A percentile compares a stretch with the other conserved stretches of the same genome.
Evolutionary conservation across 2,888 invertebrate genomes (phyloP).

Genomic region (Meganola albula): DNA sequence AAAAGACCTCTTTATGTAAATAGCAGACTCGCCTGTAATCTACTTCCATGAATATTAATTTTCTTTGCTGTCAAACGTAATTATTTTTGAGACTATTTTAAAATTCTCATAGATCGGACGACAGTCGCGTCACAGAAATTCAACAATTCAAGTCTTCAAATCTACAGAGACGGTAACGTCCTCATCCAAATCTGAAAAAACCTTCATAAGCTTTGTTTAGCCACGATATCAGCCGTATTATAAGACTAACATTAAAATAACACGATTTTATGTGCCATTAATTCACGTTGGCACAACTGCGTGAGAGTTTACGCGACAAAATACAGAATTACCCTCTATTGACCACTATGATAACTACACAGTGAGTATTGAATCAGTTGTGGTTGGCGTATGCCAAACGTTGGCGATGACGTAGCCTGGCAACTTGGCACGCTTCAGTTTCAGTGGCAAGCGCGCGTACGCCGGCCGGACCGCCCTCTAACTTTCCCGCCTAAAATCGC

Average conservation of each 20-base stretch:
- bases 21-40: slow-evolving; percentile 12
- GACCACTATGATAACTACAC: slow-evolving; percentile 38
- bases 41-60: slow-evolving; percentile 22
- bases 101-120: slow-evolving; percentile 23
- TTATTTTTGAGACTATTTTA: slow-evolving; percentile 27
- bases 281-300: slow-evolving; percentile 33
- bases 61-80: slow-evolving; percentile 16
- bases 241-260: slow-evolving; percentile 47
- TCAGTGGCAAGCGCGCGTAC: slow-evolving; percentile 61
- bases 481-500: slow-evolving; percentile 54
- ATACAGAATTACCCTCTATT: slow-evolving; percentile 33
- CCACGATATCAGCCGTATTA: slow-evolving; percentile 32
- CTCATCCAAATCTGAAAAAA: slow-evolving; percentile 26
- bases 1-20: too few relatives aligned
- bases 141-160: slow-evolving; percentile 10
- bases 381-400: slow-evolving; percentile 42
- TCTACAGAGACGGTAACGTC: slow-evolving; percentile 20
- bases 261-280: slow-evolving; percentile 43
- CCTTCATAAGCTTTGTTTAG: slow-evolving; percentile 37
- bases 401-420: slow-evolving; percentile 35
- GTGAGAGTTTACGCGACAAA: slow-evolving; percentile 34
- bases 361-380: slow-evolving; percentile 35
- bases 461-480: slow-evolving; percentile 52
- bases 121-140: slow-evolving; percentile 35
- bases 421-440: slow-evolving; percentile 46